A percentile compares a stretch with the other conserved stretches of the same genome.
Conservation (phyloP, 2,888 invertebrate genomes). For the Nineta flava region DNA sequence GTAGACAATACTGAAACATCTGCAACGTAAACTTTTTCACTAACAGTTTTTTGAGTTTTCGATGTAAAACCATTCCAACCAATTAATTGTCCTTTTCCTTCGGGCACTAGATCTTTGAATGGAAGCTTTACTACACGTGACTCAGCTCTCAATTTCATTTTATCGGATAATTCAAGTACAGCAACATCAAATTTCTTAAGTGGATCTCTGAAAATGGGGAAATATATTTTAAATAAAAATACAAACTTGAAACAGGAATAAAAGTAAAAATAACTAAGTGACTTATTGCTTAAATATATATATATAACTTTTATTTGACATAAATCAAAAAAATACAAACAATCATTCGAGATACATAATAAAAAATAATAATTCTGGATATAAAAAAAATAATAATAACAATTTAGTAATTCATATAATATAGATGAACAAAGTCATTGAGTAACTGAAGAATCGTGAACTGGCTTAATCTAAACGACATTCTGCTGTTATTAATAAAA, state of each 20-base stretch:
- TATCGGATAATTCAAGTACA: background rate
- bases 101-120: background rate
- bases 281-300: too few species aligned
- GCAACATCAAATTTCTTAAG: background rate
- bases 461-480: too few species aligned
- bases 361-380: too few species aligned
- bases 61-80: background rate
- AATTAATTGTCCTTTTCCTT: background rate
- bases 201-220: background rate
- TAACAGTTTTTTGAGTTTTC: background rate
- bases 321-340: too few species aligned
- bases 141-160: background rate
- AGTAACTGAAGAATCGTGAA: too few species aligned
- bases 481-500: too few species aligned
- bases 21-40: background rate
- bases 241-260: background rate
- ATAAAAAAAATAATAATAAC: too few species aligned
- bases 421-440: too few species aligned
- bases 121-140: background rate
- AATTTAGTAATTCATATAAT: too few species aligned
- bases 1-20: background rate
- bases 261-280: too few species aligned
- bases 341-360: too few species aligned
- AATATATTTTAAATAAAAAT: background rate
- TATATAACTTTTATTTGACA: too few species aligned